Evolutionary conservation across 2,888 invertebrate species (phyloP).

Genomic region (Pheosia tremula): DNA sequence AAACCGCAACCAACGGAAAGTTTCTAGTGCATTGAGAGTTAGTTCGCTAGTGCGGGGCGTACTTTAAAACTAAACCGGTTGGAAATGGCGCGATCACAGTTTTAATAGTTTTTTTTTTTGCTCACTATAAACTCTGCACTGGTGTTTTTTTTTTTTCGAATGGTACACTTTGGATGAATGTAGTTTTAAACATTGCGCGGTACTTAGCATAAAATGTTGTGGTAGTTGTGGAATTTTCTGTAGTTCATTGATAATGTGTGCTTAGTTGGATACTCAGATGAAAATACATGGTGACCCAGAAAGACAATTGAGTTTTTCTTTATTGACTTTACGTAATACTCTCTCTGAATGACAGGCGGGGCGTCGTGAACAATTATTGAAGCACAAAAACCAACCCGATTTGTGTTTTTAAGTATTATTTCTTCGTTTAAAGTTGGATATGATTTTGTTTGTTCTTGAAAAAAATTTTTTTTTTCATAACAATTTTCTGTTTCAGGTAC

Average conservation of each 20-base stretch:
- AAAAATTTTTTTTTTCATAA: neutral
- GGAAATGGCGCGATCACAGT: slow-evolving; percentile 57
- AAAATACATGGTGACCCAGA: too few relatives aligned
- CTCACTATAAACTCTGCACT: neutral
- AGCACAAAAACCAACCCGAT: too few relatives aligned
- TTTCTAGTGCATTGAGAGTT: slow-evolving; percentile 58
- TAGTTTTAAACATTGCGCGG: neutral
- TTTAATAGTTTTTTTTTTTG: slow-evolving; percentile 43
- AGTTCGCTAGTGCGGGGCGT: slow-evolving; percentile 47
- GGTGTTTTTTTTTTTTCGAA: neutral
- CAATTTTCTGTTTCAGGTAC: slow-evolving; percentile 16
- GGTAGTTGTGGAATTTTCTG: neutral
- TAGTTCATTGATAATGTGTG: neutral
- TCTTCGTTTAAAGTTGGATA: too few relatives aligned
- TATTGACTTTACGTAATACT: too few relatives aligned
- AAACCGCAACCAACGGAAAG: slow-evolving; percentile 48
- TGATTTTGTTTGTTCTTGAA: neutral
- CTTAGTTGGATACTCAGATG: too few relatives aligned
- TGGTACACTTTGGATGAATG: neutral
- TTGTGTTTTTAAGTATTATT: too few relatives aligned
- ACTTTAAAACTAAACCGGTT: slow-evolving; percentile 62
- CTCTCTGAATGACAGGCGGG: too few relatives aligned
- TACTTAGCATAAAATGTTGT: neutral
- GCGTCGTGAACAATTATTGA: too few relatives aligned
- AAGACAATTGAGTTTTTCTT: too few relatives aligned